Evolutionary conservation across 1,140 invertebrate genomes (phyloP).

Genomic region (Neodiprion virginianus): DNA sequence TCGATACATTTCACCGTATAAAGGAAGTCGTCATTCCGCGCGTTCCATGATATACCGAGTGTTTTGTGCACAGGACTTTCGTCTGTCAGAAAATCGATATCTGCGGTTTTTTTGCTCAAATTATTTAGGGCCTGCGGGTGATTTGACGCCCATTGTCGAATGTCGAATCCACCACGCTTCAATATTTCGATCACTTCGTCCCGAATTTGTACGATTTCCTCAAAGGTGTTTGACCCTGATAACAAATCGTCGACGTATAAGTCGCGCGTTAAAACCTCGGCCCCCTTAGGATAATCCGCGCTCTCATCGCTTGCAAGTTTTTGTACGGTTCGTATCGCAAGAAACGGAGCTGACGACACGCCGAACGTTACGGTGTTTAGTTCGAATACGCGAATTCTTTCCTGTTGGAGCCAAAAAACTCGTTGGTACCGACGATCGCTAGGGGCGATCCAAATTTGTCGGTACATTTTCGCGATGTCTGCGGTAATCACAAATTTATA

Average conservation of each 20-base stretch:
- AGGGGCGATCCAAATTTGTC: conserved; percentile 42
- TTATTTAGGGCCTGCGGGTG: conserved; percentile 5
- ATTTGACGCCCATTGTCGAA: conserved; percentile 44
- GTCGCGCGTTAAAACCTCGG: too few species aligned
- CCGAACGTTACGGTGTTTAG: conserved; percentile 46
- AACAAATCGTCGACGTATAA: too few species aligned
- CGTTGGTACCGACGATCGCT: conserved; percentile 19
- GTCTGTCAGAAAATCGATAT: neutral
- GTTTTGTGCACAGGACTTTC: conserved; percentile 11
- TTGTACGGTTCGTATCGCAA: conserved; percentile 46
- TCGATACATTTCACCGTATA: conserved; percentile 20
- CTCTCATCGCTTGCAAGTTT: conserved; percentile 35
- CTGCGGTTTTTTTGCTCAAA: conserved; percentile 1
- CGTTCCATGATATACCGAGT: conserved; percentile 22
- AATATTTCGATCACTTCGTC: conserved; percentile 29
- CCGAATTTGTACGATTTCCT: too few species aligned
- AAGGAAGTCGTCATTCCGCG: conserved; percentile 16
- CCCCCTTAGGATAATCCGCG: too few species aligned
- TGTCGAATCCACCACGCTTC: conserved; percentile 34
- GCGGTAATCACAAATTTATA: conserved; percentile 35
- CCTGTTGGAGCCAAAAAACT: conserved; percentile 8
- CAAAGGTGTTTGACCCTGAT: too few species aligned
- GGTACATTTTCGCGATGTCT: conserved; percentile 54
- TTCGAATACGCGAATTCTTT: conserved; percentile 7
- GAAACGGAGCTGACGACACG: conserved; percentile 44